Evolutionary conservation across 2,113 vertebrate genomes (phyloP).

Genomic region (Lonchura striata): DNA sequence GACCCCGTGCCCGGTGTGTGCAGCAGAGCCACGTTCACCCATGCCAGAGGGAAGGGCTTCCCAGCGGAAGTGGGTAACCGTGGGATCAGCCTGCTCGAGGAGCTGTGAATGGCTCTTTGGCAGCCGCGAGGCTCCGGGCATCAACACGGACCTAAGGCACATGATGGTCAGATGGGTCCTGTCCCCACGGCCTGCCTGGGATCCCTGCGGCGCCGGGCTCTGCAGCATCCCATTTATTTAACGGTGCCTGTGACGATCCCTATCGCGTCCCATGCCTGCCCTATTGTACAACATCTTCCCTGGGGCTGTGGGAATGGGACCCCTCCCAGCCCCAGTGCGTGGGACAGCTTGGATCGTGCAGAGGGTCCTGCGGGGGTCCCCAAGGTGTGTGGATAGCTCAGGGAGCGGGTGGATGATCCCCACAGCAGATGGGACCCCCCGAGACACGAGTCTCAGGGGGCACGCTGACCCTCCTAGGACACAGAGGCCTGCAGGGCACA

Average conservation of each 20-base stretch:
- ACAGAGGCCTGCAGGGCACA: not conserved
- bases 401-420: not conserved
- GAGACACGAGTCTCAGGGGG: fast-evolving
- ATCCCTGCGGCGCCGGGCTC: not conserved
- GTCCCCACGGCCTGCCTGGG: not conserved
- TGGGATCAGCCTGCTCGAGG: not conserved
- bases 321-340: fast-evolving
- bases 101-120: conserved; percentile 21
- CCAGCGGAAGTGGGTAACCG: not conserved
- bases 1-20: not conserved
- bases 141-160: conserved; percentile 18
- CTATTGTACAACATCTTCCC: not conserved
- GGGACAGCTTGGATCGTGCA: not conserved
- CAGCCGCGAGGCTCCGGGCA: not conserved
- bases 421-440: not conserved
- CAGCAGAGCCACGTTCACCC: not conserved
- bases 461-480: not conserved
- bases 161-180: conserved; percentile 37
- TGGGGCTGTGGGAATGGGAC: not conserved
- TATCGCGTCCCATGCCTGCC: fast-evolving
- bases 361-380: not conserved
- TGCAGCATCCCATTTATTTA: fast-evolving
- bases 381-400: fast-evolving
- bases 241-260: not conserved
- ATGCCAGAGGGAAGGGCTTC: not conserved